Conservation (phyloP, 2,888 invertebrate genomes). For the Erynnis tages region DNA sequence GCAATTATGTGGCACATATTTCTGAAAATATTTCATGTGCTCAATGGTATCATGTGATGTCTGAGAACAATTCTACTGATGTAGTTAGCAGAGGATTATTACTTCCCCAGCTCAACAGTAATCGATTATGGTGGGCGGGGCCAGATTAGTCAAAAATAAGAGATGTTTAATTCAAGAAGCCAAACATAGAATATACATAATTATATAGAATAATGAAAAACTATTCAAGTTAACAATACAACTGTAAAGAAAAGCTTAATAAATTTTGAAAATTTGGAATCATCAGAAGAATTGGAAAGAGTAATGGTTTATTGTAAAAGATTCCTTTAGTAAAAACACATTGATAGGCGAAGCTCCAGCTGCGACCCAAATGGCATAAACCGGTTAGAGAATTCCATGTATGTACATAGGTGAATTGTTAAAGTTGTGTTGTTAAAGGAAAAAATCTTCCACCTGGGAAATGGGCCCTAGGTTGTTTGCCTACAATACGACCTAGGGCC, state of each 20-base stretch:
- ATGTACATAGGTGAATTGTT: no score
- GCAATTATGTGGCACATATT: constrained; percentile 19
- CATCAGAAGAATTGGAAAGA: neutral
- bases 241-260: neutral
- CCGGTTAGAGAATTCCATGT: constrained; percentile 2
- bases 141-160: neutral
- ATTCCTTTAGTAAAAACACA: constrained; percentile 11
- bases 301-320: neutral
- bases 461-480: constrained; percentile 33
- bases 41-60: constrained; percentile 23
- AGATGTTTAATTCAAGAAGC: neutral
- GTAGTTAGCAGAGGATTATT: constrained; percentile 19
- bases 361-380: constrained; percentile 30
- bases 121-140: constrained; percentile 18
- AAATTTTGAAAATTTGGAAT: neutral
- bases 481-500: constrained; percentile 15
- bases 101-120: neutral
- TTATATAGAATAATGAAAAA: neutral
- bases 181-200: neutral
- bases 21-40: neutral
- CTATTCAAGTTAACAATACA: neutral
- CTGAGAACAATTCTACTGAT: constrained; percentile 25
- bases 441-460: constrained; percentile 33
- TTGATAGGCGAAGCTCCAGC: constrained; percentile 31
- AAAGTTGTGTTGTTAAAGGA: constrained; percentile 32